phyloP scores from a whole-genome alignment of 1,140 invertebrate species.

The Drosophila teissieri region DNA sequence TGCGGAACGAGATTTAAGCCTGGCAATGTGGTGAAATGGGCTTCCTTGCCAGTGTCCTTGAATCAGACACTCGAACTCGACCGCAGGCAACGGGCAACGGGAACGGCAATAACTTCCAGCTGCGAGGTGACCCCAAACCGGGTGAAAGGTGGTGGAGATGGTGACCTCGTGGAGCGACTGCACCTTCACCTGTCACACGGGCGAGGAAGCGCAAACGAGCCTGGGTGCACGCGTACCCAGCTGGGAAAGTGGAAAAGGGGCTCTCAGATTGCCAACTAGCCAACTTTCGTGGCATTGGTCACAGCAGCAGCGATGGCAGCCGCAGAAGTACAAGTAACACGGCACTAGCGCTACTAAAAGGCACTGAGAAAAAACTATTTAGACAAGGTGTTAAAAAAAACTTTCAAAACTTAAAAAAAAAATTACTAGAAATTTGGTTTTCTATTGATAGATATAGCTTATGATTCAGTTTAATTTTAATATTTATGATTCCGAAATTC shows the following conservation, averaged over 20 bases:
- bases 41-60: constrained; percentile 40
- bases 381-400: too few relatives aligned
- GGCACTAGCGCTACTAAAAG: background rate
- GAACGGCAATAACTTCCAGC: constrained; percentile 28
- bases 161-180: constrained; percentile 50
- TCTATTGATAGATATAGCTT: background rate
- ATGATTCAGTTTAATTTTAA: too few relatives aligned
- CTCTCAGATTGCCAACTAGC: constrained; percentile 51
- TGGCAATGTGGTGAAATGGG: constrained; percentile 40
- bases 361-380: background rate
- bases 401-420: too few relatives aligned
- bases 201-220: constrained; percentile 2
- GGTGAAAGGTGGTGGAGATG: constrained; percentile 7
- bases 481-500: too few relatives aligned
- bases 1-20: constrained; percentile 33
- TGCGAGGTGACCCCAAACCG: background rate
- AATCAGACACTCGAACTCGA: constrained; percentile 46
- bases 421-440: background rate
- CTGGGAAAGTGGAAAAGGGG: constrained; percentile 43
- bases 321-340: constrained; percentile 27
- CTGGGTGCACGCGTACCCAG: constrained; percentile 53
- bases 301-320: constrained; percentile 31
- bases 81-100: constrained; percentile 23
- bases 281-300: constrained; percentile 39
- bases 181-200: constrained; percentile 62